Base-by-base conservation (phyloP, 1,140 invertebrate genomes). In the Apis cerana region DNA sequence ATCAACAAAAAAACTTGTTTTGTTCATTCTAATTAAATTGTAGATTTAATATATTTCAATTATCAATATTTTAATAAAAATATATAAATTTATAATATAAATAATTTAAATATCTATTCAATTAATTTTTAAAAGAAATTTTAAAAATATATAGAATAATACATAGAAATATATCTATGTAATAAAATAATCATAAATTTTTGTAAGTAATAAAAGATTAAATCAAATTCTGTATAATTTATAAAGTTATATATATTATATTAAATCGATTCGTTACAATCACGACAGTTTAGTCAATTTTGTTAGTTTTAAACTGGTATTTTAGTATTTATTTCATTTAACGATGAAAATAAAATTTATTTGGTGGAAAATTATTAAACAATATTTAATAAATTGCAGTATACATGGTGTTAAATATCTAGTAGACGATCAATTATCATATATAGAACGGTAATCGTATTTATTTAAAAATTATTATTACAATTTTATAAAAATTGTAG, bases 361-460 rank as follows among this genome's bases (percentile, higher is more conserved):
- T 33, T 43, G 56, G 13, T 90, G 89, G 88, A 88, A 84, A 71
- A 75, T 81, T 19, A 54, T 91, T 1, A 92, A 91, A 80, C 87
- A 89, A 64, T 94, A 92, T 82, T 87, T 92, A 17, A 75, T 54
- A 2, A 94, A 95, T 82, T 92, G 92, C 12, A 93, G 91, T 12
- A 91, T 95, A 62, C 95, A 95, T 80, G 95, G 95, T 19, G 90
- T 94, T 13, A 89, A 88, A 65, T 95, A 93, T 83, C 88, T 95
- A 11, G 93, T 93, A 2, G 92, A 94, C 82, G 84, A 89, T 48
- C 87, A 90, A 11, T 76, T 92, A 56, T 93, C 95, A 69, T 94
- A 94, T 91, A 91, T 90, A 2, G 94, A 95, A 91, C 92, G 93
- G 92, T 93, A 88, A 89, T 19, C 13, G 10, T 17, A 1, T 68